These are phyloP conservation scores for Tiliacea citrago DNA, from an alignment of 2,888 invertebrate genomes.

Conservation along the genomic window DNA sequence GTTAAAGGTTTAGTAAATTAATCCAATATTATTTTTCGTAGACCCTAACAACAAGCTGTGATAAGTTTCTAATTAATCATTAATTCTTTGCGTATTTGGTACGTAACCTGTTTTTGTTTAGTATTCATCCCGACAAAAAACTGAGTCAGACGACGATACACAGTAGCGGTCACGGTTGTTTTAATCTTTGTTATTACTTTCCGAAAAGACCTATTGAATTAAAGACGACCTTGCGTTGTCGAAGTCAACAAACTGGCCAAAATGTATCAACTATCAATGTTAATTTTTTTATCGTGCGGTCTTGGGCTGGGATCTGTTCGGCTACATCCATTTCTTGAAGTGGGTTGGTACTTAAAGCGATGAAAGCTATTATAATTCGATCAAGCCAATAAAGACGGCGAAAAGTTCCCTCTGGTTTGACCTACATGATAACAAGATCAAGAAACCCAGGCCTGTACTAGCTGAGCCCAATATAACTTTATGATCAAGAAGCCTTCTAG, in stretches of 20 bases:
- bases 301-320: constrained; percentile 46
- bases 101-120: constrained; percentile 58
- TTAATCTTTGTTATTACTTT: constrained; percentile 61
- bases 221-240: constrained; percentile 59
- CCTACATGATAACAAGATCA: constrained; percentile 53
- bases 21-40: constrained; percentile 36
- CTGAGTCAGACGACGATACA: constrained; percentile 60
- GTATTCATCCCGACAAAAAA: constrained; percentile 61
- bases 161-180: constrained; percentile 68
- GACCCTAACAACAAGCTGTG: constrained; percentile 11
- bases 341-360: constrained; percentile 50
- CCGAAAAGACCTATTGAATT: constrained; percentile 50
- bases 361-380: constrained; percentile 67
- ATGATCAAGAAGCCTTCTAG: neutral
- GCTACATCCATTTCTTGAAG: constrained; percentile 38
- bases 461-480: constrained; percentile 14
- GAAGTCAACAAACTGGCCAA: constrained; percentile 60
- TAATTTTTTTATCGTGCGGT: constrained; percentile 46
- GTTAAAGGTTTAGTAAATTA: constrained; percentile 31
- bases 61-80: constrained; percentile 29
- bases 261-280: constrained; percentile 41
- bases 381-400: constrained; percentile 51
- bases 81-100: constrained; percentile 25
- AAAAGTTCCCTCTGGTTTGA: constrained; percentile 34
- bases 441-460: constrained; percentile 6